These are phyloP conservation scores for Protobothrops flavoviridis DNA, from an alignment of 2,113 vertebrate genomes.

Conservation along the genomic window DNA sequence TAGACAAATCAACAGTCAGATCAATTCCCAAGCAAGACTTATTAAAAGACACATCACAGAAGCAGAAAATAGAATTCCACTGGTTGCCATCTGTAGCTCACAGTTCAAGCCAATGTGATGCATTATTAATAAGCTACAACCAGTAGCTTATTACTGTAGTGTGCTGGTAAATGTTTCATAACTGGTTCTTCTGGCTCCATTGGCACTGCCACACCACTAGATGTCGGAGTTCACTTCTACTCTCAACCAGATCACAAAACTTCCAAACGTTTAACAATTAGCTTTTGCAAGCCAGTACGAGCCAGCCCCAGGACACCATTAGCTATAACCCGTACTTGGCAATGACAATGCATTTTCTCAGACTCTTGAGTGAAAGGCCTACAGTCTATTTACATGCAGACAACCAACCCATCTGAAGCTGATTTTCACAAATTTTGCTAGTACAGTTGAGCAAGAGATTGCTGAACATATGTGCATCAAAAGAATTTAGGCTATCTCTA, in stretches of 20 bases:
- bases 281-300: neutral
- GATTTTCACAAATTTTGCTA: neutral
- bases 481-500: neutral
- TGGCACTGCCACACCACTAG: neutral
- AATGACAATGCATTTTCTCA: neutral
- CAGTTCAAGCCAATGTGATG: neutral
- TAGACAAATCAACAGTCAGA: neutral
- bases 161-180: neutral
- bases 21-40: neutral
- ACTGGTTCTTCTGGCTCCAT: neutral
- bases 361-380: neutral
- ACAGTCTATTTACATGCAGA: neutral
- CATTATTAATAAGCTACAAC: neutral
- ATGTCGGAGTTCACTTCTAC: neutral
- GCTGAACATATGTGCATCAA: neutral
- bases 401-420: neutral
- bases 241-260: neutral
- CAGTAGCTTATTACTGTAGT: neutral
- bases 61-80: neutral
- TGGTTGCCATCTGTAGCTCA: neutral
- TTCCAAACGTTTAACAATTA: neutral
- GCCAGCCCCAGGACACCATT: neutral
- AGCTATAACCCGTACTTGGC: neutral
- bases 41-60: neutral
- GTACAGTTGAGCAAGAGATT: neutral